Base-by-base conservation (phyloP, 2,113 vertebrate species). In the Tupaia tana region DNA sequence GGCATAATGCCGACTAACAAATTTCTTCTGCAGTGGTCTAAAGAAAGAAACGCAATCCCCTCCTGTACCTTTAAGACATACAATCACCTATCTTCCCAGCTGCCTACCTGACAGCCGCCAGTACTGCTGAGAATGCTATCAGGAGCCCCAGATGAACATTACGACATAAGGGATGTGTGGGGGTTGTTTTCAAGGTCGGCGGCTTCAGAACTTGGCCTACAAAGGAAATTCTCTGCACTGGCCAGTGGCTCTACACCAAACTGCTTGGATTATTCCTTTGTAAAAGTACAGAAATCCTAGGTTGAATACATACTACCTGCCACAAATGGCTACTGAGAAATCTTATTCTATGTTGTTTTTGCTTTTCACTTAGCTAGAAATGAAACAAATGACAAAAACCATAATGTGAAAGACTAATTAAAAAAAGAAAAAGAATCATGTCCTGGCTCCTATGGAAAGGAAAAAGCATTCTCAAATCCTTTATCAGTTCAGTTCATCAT, bases 1-100 rank as follows among this genome's bases (percentile, higher is more conserved):
- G 94, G 93, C 95, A 96, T 95, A 97, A 97, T 95, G 85, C 96
- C 80, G 2, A 95, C 96, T 87, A 96, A 96, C 95, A 96, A 95
- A 96, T 97, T 96, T 97, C 91, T 95, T 96, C 84, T 96, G 54
- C 91, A 85, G 69, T 74, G 83, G 67, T 96, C 89, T 96, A 93
- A 95, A 95, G 78, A 85, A 94, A 93, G 74, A 96, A 95, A 95
- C 4, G 0, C 25, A 96, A 95, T 90, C 93, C 89, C 77, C 91
- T 78, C 29, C 86, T 92, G 80, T 86, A 88, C 91, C 61, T 95
- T 92, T 93, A 95, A 96, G 96, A 96, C 74, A 94, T n/a, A 89
- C 27, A 84, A 83, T 70, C 91, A 94, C 83, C 90, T 73, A 95
- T 96, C 91, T 95, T 94, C 25, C 67, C 25, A 80, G 95, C 67